These are phyloP conservation scores for Zophobas morio DNA, from an alignment of 1,140 invertebrate species.

Conservation along the genomic window DNA sequence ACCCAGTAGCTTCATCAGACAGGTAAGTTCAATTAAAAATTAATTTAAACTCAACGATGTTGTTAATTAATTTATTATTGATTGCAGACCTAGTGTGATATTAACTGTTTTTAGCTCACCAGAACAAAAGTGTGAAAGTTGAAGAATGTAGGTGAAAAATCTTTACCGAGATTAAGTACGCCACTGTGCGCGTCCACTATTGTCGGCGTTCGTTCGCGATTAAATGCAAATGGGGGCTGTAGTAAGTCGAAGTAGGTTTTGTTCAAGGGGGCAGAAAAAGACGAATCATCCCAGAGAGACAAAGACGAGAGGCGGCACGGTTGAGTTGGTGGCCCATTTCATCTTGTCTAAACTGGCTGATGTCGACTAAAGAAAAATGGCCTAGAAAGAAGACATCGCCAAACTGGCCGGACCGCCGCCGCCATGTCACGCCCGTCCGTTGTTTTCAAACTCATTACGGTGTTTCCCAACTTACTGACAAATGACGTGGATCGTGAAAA, in stretches of 20 bases:
- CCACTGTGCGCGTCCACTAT: constrained; percentile 10
- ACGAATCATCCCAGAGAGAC: constrained; percentile 49
- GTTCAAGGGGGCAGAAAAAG: constrained; percentile 49
- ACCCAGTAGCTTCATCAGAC: too few species aligned
- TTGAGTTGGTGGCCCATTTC: constrained; percentile 49
- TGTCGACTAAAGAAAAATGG: constrained; percentile 53
- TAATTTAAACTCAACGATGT: too few species aligned
- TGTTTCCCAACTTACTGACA: constrained; percentile 66
- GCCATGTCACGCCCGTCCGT: constrained; percentile 60
- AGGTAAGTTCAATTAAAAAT: too few species aligned
- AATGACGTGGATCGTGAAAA: constrained; percentile 66
- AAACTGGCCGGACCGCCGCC: constrained; percentile 35
- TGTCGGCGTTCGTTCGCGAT: constrained; percentile 19
- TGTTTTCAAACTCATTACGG: constrained; percentile 66
- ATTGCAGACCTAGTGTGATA: too few species aligned
- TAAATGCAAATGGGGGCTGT: constrained; percentile 36
- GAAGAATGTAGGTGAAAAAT: too few species aligned
- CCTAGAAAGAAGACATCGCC: constrained; percentile 45
- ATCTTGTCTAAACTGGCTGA: constrained; percentile 51
- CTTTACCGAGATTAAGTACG: too few species aligned
- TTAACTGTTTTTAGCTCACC: too few species aligned
- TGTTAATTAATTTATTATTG: too few species aligned
- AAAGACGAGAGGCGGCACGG: constrained; percentile 43
- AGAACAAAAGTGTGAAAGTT: too few species aligned
- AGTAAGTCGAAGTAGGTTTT: constrained; percentile 26